A percentile compares a stretch with the other conserved stretches of the same genome.
Conservation (phyloP, 92 coral and sea anemone genomes). For the Diadumene lineata region DNA sequence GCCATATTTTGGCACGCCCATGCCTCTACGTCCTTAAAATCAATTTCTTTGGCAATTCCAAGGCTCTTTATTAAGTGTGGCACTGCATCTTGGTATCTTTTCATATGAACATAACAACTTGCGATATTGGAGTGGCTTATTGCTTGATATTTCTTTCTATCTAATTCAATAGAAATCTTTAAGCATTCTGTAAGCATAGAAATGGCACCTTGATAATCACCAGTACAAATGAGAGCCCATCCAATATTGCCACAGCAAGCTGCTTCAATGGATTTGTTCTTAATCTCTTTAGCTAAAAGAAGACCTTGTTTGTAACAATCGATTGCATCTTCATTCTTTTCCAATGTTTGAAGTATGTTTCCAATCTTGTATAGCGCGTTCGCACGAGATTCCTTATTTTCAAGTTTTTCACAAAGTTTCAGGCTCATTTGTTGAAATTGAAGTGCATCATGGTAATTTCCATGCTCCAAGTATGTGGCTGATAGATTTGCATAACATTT, state of each 20-base stretch:
- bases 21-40: not conserved
- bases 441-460: slow-evolving; percentile 7
- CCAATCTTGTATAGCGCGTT: not conserved
- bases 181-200: not conserved
- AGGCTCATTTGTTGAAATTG: not conserved
- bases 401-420: not conserved
- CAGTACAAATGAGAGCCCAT: not conserved
- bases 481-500: not conserved
- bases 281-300: not conserved
- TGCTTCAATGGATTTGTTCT: not conserved
- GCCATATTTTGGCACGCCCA: not conserved
- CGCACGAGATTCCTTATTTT: not conserved
- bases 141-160: not conserved
- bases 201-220: slow-evolving; percentile 16
- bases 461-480: not conserved
- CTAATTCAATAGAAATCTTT: not conserved
- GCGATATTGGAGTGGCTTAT: not conserved
- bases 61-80: slow-evolving; percentile 1
- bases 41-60: slow-evolving; percentile 4
- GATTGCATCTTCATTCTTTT: not conserved
- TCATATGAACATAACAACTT: not conserved
- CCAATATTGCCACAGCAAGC: not conserved
- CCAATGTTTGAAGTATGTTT: not conserved
- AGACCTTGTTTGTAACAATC: not conserved
- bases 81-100: not conserved